Evolutionary conservation across 2,888 invertebrate genomes (phyloP).

Genomic region (Agrotis exclamationis): DNA sequence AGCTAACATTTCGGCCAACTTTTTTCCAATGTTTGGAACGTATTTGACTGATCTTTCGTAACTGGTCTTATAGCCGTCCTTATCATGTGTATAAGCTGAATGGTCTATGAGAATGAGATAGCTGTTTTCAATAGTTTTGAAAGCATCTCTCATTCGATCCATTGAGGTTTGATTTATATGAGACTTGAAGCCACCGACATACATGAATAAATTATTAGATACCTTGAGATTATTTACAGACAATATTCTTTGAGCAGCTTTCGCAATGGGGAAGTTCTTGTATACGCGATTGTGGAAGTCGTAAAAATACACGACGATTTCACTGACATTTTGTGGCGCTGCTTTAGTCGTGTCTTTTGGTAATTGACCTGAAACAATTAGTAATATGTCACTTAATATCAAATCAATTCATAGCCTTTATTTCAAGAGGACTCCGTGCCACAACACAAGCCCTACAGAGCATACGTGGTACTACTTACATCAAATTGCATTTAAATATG

Average conservation of each 20-base stretch:
- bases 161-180: slow-evolving; percentile 77
- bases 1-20: slow-evolving; percentile 77
- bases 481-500: no score
- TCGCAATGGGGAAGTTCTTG: slow-evolving; percentile 2
- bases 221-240: slow-evolving; percentile 4
- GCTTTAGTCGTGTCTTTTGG: not conserved
- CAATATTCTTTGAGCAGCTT: slow-evolving; percentile 27
- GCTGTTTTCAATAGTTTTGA: slow-evolving; percentile 78
- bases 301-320: slow-evolving; percentile 32
- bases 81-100: slow-evolving; percentile 82
- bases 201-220: slow-evolving; percentile 24
- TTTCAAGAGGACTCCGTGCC: no score
- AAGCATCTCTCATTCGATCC: slow-evolving; percentile 77
- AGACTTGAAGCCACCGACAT: slow-evolving; percentile 39
- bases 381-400: not conserved
- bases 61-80: slow-evolving; percentile 76
- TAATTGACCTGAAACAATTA: slow-evolving; percentile 23
- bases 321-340: slow-evolving; percentile 12
- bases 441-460: no score
- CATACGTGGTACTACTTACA: no score
- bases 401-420: no score
- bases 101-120: slow-evolving; percentile 86
- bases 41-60: slow-evolving; percentile 83
- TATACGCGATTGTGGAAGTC: slow-evolving; percentile 2
- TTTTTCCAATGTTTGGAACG: slow-evolving; percentile 83